phyloP scores from a whole-genome alignment of 2,888 invertebrate genomes.

The Ormyrus pomaceus region DNA sequence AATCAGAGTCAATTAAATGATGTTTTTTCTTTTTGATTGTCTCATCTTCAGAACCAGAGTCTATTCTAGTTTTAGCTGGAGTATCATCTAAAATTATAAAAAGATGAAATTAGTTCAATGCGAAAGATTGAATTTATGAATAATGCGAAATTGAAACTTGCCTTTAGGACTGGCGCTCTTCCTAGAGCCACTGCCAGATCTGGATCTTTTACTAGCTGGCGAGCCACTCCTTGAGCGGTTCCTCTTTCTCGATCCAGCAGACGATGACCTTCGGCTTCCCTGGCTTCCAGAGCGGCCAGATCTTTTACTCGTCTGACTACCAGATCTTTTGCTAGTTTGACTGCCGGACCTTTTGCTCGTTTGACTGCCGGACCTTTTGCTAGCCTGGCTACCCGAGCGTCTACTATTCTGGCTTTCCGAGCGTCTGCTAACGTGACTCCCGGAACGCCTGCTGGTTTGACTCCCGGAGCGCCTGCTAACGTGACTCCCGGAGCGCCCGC shows the following conservation, averaged over 20 bases:
- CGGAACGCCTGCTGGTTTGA: constrained; percentile 43
- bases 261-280: constrained; percentile 61
- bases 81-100: no score
- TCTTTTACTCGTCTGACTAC: constrained; percentile 64
- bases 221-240: constrained; percentile 68
- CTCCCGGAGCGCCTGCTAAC: constrained; percentile 53
- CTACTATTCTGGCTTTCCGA: constrained; percentile 65
- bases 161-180: constrained; percentile 48
- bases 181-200: constrained; percentile 56
- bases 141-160: no score
- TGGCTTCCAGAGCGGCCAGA: constrained; percentile 18
- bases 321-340: constrained; percentile 65
- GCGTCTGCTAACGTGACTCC: constrained; percentile 55
- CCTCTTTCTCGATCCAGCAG: constrained; percentile 64
- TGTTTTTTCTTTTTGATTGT: constrained; percentile 75
- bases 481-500: constrained; percentile 30
- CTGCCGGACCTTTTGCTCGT: background rate
- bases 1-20: constrained; percentile 82
- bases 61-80: no score
- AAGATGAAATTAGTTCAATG: no score
- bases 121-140: no score
- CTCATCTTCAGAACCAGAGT: constrained; percentile 68
- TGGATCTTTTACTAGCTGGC: constrained; percentile 39
- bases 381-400: constrained; percentile 65
- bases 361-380: constrained; percentile 71